These are phyloP conservation scores for Lepidurus couesii DNA, from an alignment of 1,140 invertebrate species.

Conservation along the genomic window DNA sequence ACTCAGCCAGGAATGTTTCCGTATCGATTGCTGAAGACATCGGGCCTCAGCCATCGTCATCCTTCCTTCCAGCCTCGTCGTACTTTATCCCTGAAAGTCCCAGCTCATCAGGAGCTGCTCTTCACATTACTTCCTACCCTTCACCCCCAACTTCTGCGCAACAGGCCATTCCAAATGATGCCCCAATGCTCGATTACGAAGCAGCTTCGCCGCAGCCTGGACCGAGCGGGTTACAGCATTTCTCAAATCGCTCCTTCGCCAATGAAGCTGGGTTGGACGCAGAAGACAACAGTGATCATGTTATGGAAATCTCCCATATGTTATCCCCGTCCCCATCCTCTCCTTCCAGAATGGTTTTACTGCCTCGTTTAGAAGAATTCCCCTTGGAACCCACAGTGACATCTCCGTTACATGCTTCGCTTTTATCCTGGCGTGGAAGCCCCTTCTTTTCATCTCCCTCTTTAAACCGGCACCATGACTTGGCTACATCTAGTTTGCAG, in stretches of 20 bases:
- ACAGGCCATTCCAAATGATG: background rate
- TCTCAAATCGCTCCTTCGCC: background rate
- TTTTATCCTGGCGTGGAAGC: background rate
- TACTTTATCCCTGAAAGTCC: background rate
- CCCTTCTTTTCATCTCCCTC: background rate
- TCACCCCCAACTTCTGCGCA: background rate
- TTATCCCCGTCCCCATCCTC: background rate
- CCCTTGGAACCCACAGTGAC: background rate
- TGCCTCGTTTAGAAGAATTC: constrained; percentile 2
- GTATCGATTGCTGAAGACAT: background rate
- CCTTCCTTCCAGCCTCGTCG: background rate
- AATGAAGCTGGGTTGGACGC: background rate
- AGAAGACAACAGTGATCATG: background rate
- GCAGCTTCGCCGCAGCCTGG: background rate
- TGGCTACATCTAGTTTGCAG: background rate
- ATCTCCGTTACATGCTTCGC: background rate
- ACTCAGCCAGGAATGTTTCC: background rate
- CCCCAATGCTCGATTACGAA: background rate
- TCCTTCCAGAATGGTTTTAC: background rate
- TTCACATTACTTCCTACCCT: background rate
- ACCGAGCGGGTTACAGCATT: background rate
- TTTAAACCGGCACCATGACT: background rate
- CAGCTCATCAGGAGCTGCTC: background rate
- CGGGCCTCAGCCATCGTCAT: background rate
- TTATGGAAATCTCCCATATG: background rate